These are phyloP conservation scores for Morpho deidamia DNA, from an alignment of 2,888 invertebrate species.

Conservation along the genomic window DNA sequence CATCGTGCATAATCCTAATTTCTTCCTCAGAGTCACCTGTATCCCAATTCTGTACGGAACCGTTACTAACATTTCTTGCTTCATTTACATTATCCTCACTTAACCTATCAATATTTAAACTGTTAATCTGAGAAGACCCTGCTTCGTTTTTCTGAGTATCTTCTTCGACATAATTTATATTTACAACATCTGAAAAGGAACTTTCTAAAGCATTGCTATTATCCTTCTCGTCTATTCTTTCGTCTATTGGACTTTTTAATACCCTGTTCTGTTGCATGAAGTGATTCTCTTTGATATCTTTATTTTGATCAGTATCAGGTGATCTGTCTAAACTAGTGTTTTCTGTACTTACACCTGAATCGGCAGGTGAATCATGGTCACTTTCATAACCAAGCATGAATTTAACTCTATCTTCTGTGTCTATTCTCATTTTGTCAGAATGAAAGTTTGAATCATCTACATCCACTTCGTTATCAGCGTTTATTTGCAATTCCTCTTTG, in stretches of 20 bases:
- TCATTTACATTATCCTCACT: constrained; percentile 43
- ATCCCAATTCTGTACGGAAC: constrained; percentile 43
- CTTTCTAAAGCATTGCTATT: constrained; percentile 47
- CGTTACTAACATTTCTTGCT: constrained; percentile 31
- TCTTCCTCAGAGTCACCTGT: constrained; percentile 43
- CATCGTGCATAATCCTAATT: constrained; percentile 53
- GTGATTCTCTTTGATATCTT: constrained; percentile 50
- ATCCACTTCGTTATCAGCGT: constrained; percentile 37
- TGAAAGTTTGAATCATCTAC: constrained; percentile 56
- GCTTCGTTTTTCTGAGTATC: constrained; percentile 61
- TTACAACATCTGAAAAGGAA: constrained; percentile 59
- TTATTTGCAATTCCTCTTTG: constrained; percentile 62
- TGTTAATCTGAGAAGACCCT: constrained; percentile 41
- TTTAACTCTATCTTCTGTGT: constrained; percentile 54
- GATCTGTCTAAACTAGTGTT: constrained; percentile 83
- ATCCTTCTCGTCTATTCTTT: constrained; percentile 35
- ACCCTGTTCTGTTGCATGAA: constrained; percentile 69
- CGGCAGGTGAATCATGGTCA: constrained; percentile 69
- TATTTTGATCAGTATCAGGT: constrained; percentile 76
- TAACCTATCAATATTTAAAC: constrained; percentile 44
- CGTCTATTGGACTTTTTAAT: constrained; percentile 48
- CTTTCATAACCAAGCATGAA: constrained; percentile 72
- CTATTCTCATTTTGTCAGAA: constrained; percentile 52
- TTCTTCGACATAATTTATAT: constrained; percentile 58
- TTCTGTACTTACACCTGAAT: constrained; percentile 86